Evolutionary conservation across 2,888 invertebrate genomes (phyloP).

Genomic region (Sinodicranocentrus sp.): DNA sequence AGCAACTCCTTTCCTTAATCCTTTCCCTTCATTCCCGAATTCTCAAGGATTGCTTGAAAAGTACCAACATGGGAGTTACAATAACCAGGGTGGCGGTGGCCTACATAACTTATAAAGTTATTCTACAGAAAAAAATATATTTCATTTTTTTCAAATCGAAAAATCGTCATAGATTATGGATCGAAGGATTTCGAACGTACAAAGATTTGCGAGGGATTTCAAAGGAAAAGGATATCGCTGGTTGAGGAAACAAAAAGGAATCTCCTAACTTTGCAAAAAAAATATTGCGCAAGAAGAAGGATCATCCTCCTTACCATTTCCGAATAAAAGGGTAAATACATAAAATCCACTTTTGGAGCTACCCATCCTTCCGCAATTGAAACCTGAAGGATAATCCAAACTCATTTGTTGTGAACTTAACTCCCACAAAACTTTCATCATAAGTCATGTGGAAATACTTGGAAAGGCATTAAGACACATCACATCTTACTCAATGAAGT

Average conservation of each 20-base stretch:
- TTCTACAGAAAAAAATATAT: too few relatives aligned
- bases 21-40: not conserved
- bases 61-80: slow-evolving; percentile 8
- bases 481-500: slow-evolving; percentile 26
- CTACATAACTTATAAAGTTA: not conserved
- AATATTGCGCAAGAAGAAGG: too few relatives aligned
- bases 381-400: not conserved
- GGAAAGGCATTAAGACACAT: slow-evolving; percentile 16
- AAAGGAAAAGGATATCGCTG: not conserved
- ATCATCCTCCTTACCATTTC: too few relatives aligned
- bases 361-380: slow-evolving; percentile 8
- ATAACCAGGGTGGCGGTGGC: too few relatives aligned
- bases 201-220: not conserved
- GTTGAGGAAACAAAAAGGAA: too few relatives aligned
- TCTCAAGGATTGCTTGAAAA: not conserved
- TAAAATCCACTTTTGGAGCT: too few relatives aligned
- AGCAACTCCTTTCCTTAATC: not conserved
- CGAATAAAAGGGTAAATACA: too few relatives aligned
- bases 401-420: slow-evolving; percentile 29
- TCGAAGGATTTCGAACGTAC: not conserved
- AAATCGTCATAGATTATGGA: slow-evolving; percentile 15
- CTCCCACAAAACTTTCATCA: slow-evolving; percentile 19
- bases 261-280: too few relatives aligned
- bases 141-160: not conserved
- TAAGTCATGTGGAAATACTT: slow-evolving; percentile 43